phyloP scores from a whole-genome alignment of 2,797 vertebrate species.

The Xenops minutus region DNA sequence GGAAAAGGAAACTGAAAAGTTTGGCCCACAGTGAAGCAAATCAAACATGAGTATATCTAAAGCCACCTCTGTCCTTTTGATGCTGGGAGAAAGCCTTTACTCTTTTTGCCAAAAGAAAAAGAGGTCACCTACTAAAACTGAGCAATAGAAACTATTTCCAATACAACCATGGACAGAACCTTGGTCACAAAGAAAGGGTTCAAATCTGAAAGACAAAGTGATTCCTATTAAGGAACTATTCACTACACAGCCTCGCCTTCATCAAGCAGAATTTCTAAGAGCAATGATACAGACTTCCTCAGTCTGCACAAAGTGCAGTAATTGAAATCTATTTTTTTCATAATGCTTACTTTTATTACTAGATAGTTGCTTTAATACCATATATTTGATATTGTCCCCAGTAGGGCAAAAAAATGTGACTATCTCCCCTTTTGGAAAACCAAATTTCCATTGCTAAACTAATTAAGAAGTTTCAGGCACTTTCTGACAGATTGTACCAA shows the following conservation, averaged over 20 bases:
- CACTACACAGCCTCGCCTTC: neutral
- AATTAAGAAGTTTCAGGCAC: neutral
- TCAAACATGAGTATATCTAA: neutral
- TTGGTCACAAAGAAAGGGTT: neutral
- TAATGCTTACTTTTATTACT: neutral
- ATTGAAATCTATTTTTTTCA: neutral
- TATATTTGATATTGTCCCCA: neutral
- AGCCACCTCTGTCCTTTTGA: neutral
- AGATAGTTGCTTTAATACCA: neutral
- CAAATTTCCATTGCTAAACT: neutral
- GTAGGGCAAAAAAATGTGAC: neutral
- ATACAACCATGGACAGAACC: neutral
- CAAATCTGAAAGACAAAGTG: neutral
- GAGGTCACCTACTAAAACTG: neutral
- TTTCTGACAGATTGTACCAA: neutral
- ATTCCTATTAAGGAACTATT: neutral
- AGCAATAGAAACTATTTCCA: neutral
- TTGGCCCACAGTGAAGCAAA: neutral
- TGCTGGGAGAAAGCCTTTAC: neutral
- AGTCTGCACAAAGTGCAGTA: neutral
- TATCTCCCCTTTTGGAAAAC: neutral
- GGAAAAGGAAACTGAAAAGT: neutral
- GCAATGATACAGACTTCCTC: neutral
- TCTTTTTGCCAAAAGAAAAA: neutral
- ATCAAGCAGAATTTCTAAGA: neutral